A percentile compares a stretch with the other conserved stretches of the same genome.
These are phyloP conservation scores for Apistogramma diplotaenia DNA, from an alignment of 2,113 vertebrate genomes.

Conservation along the genomic window DNA sequence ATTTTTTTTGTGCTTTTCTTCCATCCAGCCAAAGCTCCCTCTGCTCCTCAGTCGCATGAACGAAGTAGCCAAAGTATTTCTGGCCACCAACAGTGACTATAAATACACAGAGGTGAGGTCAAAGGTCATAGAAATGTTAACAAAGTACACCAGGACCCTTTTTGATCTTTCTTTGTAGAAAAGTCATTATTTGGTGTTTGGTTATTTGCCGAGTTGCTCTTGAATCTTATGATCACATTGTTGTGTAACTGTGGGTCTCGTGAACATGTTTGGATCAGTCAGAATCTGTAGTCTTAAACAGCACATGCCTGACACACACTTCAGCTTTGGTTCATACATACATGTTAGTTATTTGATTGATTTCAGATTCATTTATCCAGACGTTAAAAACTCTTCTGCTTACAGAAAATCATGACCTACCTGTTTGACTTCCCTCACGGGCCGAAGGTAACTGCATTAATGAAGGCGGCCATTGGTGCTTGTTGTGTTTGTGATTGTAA, in stretches of 20 bases:
- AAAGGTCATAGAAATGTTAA: not conserved
- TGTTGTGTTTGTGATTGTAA: not conserved
- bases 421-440: conserved; percentile 96
- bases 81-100: conserved; percentile 96
- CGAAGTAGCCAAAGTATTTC: conserved; percentile 93
- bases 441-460: conserved; percentile 83
- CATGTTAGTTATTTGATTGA: accelerated
- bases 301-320: too few relatives aligned
- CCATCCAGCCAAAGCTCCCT: conserved; percentile 85
- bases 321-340: too few relatives aligned
- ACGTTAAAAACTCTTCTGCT: not conserved
- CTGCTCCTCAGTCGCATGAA: conserved; percentile 94
- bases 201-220: too few relatives aligned
- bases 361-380: not conserved
- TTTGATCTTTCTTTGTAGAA: too few relatives aligned
- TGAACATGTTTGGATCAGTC: too few relatives aligned
- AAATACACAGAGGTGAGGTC: conserved; percentile 91
- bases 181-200: too few relatives aligned
- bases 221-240: too few relatives aligned
- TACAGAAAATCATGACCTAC: conserved; percentile 98
- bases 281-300: too few relatives aligned
- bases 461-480: too few relatives aligned
- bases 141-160: too few relatives aligned
- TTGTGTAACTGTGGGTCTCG: too few relatives aligned
- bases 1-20: not conserved